Base-by-base conservation (phyloP, 1,140 invertebrate genomes). In the Scaptomyza graminum region DNA sequence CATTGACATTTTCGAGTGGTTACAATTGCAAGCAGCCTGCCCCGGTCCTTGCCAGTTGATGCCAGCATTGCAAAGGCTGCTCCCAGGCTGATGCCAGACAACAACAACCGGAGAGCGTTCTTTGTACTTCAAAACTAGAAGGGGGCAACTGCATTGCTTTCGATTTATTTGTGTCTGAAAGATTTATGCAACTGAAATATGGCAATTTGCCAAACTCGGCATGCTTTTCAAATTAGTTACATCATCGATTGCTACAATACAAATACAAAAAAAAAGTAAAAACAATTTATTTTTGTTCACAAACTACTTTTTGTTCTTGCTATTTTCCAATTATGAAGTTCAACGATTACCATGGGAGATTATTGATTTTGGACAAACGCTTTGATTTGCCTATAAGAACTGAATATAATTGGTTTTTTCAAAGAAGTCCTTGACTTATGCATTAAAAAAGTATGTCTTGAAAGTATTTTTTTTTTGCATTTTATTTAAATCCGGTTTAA, bases 1-100 rank as follows among this genome's bases (percentile, higher is more conserved):
- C 83, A 88, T 83, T 88, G 83, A 79, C 83, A 83, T 82, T 88
- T 88, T 88, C 63, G 83, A 87, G 82, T 87, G 83, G 82, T 80
- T 82, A 88, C 82, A 85, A 87, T 87, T 64, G 82, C 82, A 78
- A 85, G 64, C 78, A 78, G 61, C 15, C 60, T 57, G 63, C 15
- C 57, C 50, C 49, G 18, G 9, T 51, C 25, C 31, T 9, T n/a
- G 49, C 18, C 25, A 25, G 12, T n/a, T n/a, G n/a, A 12, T 22
- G 60, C 47, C 60, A 51, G 37, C 9, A 39, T 39, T 1, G n/a
- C n/a, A 11, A 11, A 37, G 34, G 34, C 9, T 11, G 34, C 34
- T n/a, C n/a, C n/a, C n/a, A n/a, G n/a, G n/a, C n/a, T n/a, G n/a
- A n/a, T n/a, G n/a, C n/a, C n/a, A n/a, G n/a, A n/a, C n/a, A n/a